Base-by-base conservation (phyloP, 2,797 vertebrate species). In the Oryzias sinensis region DNA sequence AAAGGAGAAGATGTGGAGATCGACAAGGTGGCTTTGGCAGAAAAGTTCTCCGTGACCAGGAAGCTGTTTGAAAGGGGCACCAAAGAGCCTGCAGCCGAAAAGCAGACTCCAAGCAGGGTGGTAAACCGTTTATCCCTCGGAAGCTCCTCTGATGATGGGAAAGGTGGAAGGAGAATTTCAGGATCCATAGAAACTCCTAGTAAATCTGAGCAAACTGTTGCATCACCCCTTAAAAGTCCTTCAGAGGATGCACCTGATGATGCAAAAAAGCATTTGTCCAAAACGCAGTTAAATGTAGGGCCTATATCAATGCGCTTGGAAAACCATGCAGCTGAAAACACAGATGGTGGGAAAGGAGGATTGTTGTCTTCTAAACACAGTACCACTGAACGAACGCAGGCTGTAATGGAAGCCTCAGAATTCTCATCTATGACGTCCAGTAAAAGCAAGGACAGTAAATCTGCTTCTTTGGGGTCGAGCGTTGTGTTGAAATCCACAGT, bases 31-130 rank as follows among this genome's bases (percentile, higher is more conserved):
- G 85, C 94, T 46, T 76, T 97, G 82, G 95, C 96, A 14, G 94
- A 96, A 79, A 97, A 97, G 68, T 97, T 97, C 90, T 95, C 95
- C 0, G 93, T 94, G 70, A 95, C 96, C 20, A 93, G 96, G 75
- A 97, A 96, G 81, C 89, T 97, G 13, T 97, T 97, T 43, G 95
- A 97, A 88, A 92, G 92, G 68, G 93, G 93, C 72, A 80, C 92
- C 65, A 94, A 94, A 68, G 93, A 94, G 0, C 91, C 92, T 18
- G 68, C 75, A 0, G 74, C 81, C 29, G 95, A 96, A 43, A 94
- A 89, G 43, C 83, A 70, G 56, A 88, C 91, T 56, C 77, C 92
- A 37, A 92, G 65, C 65, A 88, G 89, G 77, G 75, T 65, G 8
- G 83, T 84, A 6, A 89, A 40, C 46, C 87, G 90, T 9, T 60